Conservation (phyloP, 2,797 vertebrate genomes). For the Danio aesculapii region DNA sequence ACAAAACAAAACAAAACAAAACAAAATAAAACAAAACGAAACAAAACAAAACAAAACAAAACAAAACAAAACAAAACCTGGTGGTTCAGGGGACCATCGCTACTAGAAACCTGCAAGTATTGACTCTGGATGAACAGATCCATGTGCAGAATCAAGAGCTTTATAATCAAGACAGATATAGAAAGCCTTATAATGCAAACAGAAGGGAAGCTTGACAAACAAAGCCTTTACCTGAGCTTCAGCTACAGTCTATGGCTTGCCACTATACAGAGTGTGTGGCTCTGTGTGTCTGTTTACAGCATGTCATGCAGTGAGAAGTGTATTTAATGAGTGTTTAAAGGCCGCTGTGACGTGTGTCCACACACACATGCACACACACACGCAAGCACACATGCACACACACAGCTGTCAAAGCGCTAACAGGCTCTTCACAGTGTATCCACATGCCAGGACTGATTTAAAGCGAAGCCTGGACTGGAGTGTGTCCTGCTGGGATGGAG, state of each 20-base stretch:
- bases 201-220: conserved; percentile 22
- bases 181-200: conserved; percentile 38
- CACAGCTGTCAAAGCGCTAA: conserved; percentile 61
- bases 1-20: too few species aligned
- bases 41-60: too few species aligned
- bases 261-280: neutral
- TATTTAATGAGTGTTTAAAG: conserved; percentile 75
- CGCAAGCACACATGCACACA: too few species aligned
- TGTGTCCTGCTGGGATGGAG: conserved; percentile 41
- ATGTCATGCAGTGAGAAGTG: conserved; percentile 47
- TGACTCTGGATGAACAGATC: neutral
- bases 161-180: conserved; percentile 40
- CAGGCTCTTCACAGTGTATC: conserved; percentile 52
- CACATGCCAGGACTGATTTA: conserved; percentile 47
- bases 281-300: conserved; percentile 61
- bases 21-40: too few species aligned
- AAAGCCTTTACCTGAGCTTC: conserved; percentile 30
- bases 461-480: conserved; percentile 20
- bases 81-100: too few species aligned
- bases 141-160: conserved; percentile 14
- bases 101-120: too few species aligned
- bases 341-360: conserved; percentile 54
- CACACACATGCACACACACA: neutral
- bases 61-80: too few species aligned
- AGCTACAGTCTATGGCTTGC: neutral